These are phyloP conservation scores for Cephus pygmeus DNA, from an alignment of 2,888 invertebrate species.

Conservation along the genomic window DNA sequence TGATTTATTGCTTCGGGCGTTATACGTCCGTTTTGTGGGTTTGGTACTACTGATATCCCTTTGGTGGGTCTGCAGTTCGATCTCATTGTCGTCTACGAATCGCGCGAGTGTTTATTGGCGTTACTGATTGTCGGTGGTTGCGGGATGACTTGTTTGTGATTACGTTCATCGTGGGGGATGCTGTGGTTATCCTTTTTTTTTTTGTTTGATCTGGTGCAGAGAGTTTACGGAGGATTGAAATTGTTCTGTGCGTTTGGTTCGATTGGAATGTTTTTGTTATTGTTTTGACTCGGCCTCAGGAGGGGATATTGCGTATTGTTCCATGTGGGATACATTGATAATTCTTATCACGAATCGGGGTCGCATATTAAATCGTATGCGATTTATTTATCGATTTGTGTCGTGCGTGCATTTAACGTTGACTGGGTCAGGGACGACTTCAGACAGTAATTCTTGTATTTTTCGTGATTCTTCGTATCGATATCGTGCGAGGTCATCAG, in stretches of 20 bases:
- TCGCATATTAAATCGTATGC: not conserved
- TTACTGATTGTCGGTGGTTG: not conserved
- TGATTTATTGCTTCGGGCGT: not conserved
- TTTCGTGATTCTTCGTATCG: not conserved
- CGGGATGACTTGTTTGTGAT: not conserved
- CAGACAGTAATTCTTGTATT: not conserved
- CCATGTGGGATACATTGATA: not conserved
- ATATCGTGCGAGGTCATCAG: not conserved
- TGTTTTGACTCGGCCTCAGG: not conserved
- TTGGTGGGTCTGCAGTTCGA: not conserved
- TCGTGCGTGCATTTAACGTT: not conserved
- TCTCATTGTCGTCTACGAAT: not conserved
- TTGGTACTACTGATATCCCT: not conserved
- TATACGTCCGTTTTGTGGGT: not conserved
- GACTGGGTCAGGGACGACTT: not conserved
- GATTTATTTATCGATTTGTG: not conserved
- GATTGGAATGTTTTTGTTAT: not conserved
- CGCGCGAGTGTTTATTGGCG: not conserved
- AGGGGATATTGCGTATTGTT: not conserved
- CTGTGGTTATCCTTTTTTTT: not conserved
- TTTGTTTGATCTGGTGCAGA: too few species aligned
- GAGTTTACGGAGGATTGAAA: not conserved
- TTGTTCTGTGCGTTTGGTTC: not conserved
- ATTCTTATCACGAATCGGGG: not conserved
- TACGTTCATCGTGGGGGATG: not conserved